phyloP scores from a whole-genome alignment of 2,888 invertebrate genomes.

The Isoperla grammatica region DNA sequence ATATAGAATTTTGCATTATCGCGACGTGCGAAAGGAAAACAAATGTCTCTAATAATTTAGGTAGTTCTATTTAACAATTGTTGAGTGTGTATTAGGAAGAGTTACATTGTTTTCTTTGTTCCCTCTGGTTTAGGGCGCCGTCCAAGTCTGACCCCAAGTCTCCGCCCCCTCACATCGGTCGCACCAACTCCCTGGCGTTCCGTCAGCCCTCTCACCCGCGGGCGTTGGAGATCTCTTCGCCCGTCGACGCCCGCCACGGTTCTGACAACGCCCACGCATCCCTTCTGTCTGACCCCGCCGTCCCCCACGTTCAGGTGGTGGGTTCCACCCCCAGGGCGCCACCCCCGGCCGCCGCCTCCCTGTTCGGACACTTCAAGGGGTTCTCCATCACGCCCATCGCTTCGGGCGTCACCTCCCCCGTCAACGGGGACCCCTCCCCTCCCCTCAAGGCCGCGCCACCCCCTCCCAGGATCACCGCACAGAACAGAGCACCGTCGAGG shows the following conservation, averaged over 20 bases:
- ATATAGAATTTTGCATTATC: too few relatives aligned
- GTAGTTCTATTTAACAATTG: too few relatives aligned
- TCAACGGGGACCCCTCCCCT: slow-evolving; percentile 6
- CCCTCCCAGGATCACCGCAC: slow-evolving; percentile 23
- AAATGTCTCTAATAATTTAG: too few relatives aligned
- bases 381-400: slow-evolving; percentile 69
- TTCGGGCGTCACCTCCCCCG: neutral
- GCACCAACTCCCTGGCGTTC: slow-evolving; percentile 26
- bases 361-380: slow-evolving; percentile 84
- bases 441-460: slow-evolving; percentile 20
- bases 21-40: too few relatives aligned
- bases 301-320: slow-evolving; percentile 18
- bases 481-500: slow-evolving; percentile 21
- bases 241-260: slow-evolving; percentile 22
- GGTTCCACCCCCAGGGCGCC: neutral
- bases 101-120: too few relatives aligned
- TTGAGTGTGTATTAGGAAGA: too few relatives aligned
- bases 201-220: slow-evolving; percentile 19
- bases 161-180: slow-evolving; percentile 14
- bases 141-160: slow-evolving; percentile 1
- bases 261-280: slow-evolving; percentile 30
- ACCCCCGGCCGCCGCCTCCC: slow-evolving; percentile 35
- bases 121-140: neutral
- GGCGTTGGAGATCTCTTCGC: slow-evolving; percentile 28
- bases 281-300: slow-evolving; percentile 20